Evolutionary conservation across 2,888 invertebrate genomes (phyloP).

Genomic region (Mechanitis messenoides): DNA sequence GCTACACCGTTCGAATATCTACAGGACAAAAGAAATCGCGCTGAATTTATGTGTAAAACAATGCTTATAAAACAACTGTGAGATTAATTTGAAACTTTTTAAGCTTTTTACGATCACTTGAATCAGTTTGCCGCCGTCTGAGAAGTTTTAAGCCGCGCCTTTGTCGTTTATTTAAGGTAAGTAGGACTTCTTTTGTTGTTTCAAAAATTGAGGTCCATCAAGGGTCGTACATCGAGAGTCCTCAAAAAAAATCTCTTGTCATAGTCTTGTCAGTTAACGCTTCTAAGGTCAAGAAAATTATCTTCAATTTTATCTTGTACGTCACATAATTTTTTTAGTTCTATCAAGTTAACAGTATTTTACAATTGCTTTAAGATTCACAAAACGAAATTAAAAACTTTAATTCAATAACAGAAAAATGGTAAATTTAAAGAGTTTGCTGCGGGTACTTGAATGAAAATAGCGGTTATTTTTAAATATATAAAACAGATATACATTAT

Average conservation of each 20-base stretch:
- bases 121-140: constrained; percentile 32
- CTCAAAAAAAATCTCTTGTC: not conserved
- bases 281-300: no score
- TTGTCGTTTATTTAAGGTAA: constrained; percentile 50
- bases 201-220: not conserved
- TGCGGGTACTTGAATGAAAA: not conserved
- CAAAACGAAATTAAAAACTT: no score
- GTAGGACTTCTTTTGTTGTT: constrained; percentile 52
- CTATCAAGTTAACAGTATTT: no score
- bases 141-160: constrained; percentile 37
- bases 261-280: no score
- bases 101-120: constrained; percentile 51
- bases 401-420: no score
- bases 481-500: not conserved
- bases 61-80: constrained; percentile 50
- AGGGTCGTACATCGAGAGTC: not conserved
- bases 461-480: constrained; percentile 1
- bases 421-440: not conserved
- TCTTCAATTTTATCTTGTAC: no score
- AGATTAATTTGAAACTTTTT: constrained; percentile 30
- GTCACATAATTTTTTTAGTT: no score
- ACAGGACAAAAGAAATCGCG: constrained; percentile 44
- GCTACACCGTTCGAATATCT: constrained; percentile 42
- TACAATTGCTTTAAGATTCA: no score
- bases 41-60: constrained; percentile 49